Evolutionary conservation across 2,113 vertebrate genomes (phyloP).

Genomic region (Dolichotis patagonum): DNA sequence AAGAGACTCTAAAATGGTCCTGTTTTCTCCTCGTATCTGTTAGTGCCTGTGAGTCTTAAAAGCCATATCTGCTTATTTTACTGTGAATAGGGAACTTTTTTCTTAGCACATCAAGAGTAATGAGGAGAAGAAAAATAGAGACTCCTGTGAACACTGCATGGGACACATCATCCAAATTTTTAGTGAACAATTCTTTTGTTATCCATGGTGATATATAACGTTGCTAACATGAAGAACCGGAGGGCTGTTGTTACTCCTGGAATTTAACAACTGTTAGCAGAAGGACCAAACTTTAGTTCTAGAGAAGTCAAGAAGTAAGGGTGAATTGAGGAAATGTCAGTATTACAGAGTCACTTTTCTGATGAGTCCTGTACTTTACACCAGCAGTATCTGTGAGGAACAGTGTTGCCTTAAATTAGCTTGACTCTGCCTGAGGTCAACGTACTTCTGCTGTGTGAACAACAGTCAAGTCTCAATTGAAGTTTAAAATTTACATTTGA

Average conservation of each 20-base stretch:
- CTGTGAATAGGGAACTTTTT: not conserved
- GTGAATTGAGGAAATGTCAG: constrained; percentile 4
- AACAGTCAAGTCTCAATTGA: not conserved
- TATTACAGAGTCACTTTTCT: constrained; percentile 23
- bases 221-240: not conserved
- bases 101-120: not conserved
- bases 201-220: not conserved
- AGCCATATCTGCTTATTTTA: constrained; percentile 63
- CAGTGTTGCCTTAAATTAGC: constrained; percentile 75
- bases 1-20: not conserved
- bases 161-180: not conserved
- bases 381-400: constrained; percentile 16
- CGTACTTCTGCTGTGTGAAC: not conserved
- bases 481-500: not conserved
- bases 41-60: constrained; percentile 61
- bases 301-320: not conserved
- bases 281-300: constrained; percentile 14
- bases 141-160: not conserved
- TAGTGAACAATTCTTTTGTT: not conserved
- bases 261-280: not conserved
- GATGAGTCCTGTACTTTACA: constrained; percentile 41
- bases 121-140: not conserved
- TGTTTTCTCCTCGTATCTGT: not conserved
- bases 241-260: not conserved
- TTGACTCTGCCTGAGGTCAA: not conserved